These are phyloP conservation scores for Platyura marginata DNA, from an alignment of 1,140 invertebrate species.

Conservation along the genomic window DNA sequence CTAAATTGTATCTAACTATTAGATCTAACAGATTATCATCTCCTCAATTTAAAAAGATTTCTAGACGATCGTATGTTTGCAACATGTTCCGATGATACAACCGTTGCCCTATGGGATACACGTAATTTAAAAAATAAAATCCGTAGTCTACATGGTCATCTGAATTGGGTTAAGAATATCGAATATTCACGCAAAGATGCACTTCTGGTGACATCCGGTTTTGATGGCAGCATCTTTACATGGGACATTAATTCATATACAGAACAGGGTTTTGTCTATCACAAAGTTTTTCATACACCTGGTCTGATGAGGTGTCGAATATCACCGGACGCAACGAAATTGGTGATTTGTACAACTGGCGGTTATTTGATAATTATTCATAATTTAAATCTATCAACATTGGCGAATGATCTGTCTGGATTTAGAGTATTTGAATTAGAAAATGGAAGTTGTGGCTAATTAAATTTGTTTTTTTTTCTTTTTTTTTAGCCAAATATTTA, in stretches of 20 bases:
- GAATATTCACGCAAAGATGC: slow-evolving; percentile 78
- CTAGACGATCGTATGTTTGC: slow-evolving; percentile 75
- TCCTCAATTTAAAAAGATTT: slow-evolving; percentile 35
- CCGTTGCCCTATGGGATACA: slow-evolving; percentile 81
- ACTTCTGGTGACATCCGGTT: slow-evolving; percentile 72
- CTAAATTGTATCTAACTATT: neutral
- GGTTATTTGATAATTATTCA: slow-evolving; percentile 83
- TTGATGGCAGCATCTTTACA: slow-evolving; percentile 83
- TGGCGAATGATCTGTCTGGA: slow-evolving; percentile 61
- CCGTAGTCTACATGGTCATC: slow-evolving; percentile 63
- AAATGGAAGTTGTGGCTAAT: neutral
- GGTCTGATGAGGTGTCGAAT: slow-evolving; percentile 71
- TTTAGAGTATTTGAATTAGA: slow-evolving; percentile 62
- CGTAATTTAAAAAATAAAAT: slow-evolving; percentile 62
- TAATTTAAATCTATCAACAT: slow-evolving; percentile 60
- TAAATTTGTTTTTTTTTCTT: slow-evolving; percentile 4
- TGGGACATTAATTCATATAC: slow-evolving; percentile 87
- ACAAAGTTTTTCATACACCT: slow-evolving; percentile 54
- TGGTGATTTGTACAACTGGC: slow-evolving; percentile 76
- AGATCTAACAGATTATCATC: slow-evolving; percentile 5
- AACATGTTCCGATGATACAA: slow-evolving; percentile 84
- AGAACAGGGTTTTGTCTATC: slow-evolving; percentile 56
- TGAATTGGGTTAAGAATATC: slow-evolving; percentile 94
- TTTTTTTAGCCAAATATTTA: slow-evolving; percentile 66
- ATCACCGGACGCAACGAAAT: slow-evolving; percentile 65